Base-by-base conservation (phyloP, 2,113 vertebrate species). In the Microtus ochrogaster region DNA sequence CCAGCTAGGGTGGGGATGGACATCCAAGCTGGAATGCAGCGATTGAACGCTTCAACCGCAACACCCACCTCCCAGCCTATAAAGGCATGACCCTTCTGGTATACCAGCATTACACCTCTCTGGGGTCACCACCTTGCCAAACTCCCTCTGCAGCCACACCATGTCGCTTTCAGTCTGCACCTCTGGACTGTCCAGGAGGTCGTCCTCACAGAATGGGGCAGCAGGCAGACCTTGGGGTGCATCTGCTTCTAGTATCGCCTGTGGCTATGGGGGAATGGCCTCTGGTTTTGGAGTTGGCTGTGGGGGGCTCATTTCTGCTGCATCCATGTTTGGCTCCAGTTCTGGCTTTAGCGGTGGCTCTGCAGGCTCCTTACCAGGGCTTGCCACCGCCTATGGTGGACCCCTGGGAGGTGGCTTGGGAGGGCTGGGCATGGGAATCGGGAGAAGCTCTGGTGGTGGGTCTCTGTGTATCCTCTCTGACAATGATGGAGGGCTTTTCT, bases 151-250 rank as follows among this genome's bases (percentile, higher is more conserved):
- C 47, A 12, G 0, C 0, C 84, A 39, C 82, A 68, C 86, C 96
- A 98, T 98, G 98, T 96, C 98, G n/a, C 81, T 98, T 6, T 98
- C 98, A 0, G 66, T 91, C 90, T 88, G 87, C 79, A 66, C 89
- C 0, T 89, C 97, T 0, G 92, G 47, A 0, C 95, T 96, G 2
- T 63, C 96, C 65, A 96, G 92, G 73, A 93, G 90, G 0, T 96
- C 96, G 52, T 98, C 98, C 0, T 97, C 98, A 5, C 97, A 97
- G 19, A 98, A 97, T 0, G 97, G 96, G 5, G 8, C 90, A 0
- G 94, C 83, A 0, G 98, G 98, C 79, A 96, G 95, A 39, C 91
- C 96, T 30, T 66, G 97, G 89, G 82, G 94, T 79, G 70, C 79
- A 74, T 81, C 98, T 0, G 33, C 88, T 4, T 95, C 98, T 7